These are phyloP conservation scores for Triops longicaudatus DNA, from an alignment of 1,140 invertebrate genomes.

Conservation along the genomic window DNA sequence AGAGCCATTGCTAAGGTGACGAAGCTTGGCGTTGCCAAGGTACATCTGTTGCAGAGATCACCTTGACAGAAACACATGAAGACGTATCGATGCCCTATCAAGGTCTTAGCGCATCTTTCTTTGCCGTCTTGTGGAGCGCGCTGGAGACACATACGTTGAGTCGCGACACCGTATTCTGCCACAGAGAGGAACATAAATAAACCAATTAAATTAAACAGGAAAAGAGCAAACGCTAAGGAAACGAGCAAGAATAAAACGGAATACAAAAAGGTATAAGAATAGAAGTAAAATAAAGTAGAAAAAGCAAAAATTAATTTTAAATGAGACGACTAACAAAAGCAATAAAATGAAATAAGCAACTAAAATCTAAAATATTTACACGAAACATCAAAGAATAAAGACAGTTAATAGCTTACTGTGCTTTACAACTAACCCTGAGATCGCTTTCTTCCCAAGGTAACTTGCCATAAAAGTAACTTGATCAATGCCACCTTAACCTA, in stretches of 20 bases:
- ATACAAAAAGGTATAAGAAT: neutral
- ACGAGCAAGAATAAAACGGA: neutral
- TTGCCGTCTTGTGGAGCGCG: slow-evolving; percentile 74
- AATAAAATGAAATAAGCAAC: no score
- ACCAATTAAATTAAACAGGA: neutral
- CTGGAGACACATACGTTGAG: slow-evolving; percentile 75
- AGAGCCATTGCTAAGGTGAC: slow-evolving; percentile 4
- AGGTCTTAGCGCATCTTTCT: slow-evolving; percentile 76
- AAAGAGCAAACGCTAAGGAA: neutral
- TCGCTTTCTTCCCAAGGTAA: no score
- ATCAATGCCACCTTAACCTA: no score
- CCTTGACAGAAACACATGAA: slow-evolving; percentile 86
- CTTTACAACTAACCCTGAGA: no score
- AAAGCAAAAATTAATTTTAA: no score
- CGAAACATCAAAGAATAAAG: no score
- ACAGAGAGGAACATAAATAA: slow-evolving; percentile 30
- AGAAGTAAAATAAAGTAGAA: slow-evolving; percentile 10
- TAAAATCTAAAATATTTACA: no score
- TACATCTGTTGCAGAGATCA: slow-evolving; percentile 65
- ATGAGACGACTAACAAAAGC: no score
- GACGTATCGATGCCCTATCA: slow-evolving; percentile 61
- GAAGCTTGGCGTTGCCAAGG: slow-evolving; percentile 16
- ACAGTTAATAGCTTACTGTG: no score
- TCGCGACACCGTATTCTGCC: slow-evolving; percentile 76
- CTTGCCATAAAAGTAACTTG: no score